Conservation (phyloP, 2,888 invertebrate genomes). For the Rotaria socialis region DNA sequence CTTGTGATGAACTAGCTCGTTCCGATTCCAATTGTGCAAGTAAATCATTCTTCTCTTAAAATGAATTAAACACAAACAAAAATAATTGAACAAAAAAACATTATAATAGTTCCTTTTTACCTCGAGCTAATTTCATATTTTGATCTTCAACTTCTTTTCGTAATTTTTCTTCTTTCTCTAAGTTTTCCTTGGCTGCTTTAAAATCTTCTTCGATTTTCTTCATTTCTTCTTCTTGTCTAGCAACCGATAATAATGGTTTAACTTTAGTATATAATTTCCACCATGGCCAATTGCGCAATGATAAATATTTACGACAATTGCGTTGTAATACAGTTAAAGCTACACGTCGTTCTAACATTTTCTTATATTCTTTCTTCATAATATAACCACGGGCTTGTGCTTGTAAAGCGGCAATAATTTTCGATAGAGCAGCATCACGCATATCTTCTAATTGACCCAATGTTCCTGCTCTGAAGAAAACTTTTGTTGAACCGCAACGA, state of each 20-base stretch:
- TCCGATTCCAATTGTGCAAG: background rate
- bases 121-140: constrained; percentile 83
- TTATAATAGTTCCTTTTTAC: constrained; percentile 68
- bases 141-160: constrained; percentile 92
- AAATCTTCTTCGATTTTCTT: constrained; percentile 92
- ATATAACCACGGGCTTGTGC: constrained; percentile 85
- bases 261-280: constrained; percentile 98
- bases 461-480: constrained; percentile 99
- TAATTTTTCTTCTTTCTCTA: constrained; percentile 87
- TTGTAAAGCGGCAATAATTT: constrained; percentile 86
- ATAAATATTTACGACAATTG: constrained; percentile 97
- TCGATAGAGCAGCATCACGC: constrained; percentile 93
- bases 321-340: constrained; percentile 88
- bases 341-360: constrained; percentile 89
- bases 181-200: constrained; percentile 83
- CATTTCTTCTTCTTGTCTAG: constrained; percentile 96
- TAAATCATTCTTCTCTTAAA: background rate
- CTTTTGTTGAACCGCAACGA: constrained; percentile 97
- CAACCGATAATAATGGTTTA: constrained; percentile 97
- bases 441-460: constrained; percentile 99
- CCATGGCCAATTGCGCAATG: constrained; percentile 99
- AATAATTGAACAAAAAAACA: no score
- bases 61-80: background rate
- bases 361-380: constrained; percentile 76
- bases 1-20: background rate